Evolutionary conservation across 2,888 invertebrate genomes (phyloP).

Genomic region (Sussaba pulchella): DNA sequence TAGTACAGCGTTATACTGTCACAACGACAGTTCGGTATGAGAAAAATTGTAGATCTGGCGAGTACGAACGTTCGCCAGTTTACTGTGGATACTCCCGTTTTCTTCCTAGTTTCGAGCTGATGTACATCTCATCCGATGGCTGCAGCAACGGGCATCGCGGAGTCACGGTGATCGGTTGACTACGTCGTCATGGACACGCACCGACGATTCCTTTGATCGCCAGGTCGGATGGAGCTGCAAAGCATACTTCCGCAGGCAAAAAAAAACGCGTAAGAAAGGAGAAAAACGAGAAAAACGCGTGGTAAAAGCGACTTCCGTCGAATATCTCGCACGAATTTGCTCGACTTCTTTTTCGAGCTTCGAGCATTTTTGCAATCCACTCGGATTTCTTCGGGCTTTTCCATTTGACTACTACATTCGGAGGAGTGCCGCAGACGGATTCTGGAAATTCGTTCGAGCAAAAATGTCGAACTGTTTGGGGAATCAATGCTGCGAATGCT

Average conservation of each 20-base stretch:
- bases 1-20: slow-evolving; percentile 3
- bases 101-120: not conserved
- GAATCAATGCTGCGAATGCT: not conserved
- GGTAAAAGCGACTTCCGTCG: not conserved
- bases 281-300: not conserved
- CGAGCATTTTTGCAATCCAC: slow-evolving; percentile 19
- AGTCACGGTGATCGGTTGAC: slow-evolving; percentile 35
- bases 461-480: not conserved
- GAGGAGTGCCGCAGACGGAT: not conserved
- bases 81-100: not conserved
- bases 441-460: not conserved
- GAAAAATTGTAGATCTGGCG: not conserved
- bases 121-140: not conserved
- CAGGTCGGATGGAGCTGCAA: slow-evolving; percentile 55
- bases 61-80: not conserved
- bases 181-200: slow-evolving; percentile 7
- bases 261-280: slow-evolving; percentile 3
- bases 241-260: slow-evolving; percentile 49
- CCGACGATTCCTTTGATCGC: slow-evolving; percentile 65
- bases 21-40: not conserved
- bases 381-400: not conserved
- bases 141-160: not conserved
- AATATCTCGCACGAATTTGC: slow-evolving; percentile 12
- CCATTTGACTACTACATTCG: not conserved
- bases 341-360: slow-evolving; percentile 7